These are phyloP conservation scores for Apantesis nais DNA, from an alignment of 2,888 invertebrate species.

Conservation along the genomic window DNA sequence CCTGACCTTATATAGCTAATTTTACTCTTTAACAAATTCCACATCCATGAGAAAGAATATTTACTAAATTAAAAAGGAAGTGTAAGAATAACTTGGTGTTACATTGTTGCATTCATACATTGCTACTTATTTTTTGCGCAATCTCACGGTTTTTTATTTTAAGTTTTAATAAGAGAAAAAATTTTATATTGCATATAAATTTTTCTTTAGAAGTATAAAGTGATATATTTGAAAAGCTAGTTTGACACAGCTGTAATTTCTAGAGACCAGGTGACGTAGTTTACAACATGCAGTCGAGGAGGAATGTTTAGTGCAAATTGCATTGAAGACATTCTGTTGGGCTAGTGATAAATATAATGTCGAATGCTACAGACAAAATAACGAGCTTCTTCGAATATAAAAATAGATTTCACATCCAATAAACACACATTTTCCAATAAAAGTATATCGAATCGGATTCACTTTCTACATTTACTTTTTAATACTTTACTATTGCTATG, in stretches of 20 bases:
- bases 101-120: neutral
- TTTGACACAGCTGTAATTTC: constrained; percentile 43
- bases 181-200: neutral
- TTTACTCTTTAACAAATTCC: neutral
- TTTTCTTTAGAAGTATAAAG: neutral
- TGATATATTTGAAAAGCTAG: constrained; percentile 39
- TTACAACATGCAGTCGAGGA: constrained; percentile 63
- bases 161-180: neutral
- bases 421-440: constrained; percentile 29
- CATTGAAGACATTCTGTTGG: constrained; percentile 59
- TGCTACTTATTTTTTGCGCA: neutral
- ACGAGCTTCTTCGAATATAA: constrained; percentile 34
- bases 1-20: neutral
- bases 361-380: constrained; percentile 43
- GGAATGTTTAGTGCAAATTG: constrained; percentile 66
- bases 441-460: constrained; percentile 1
- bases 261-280: constrained; percentile 55
- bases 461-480: too few relatives aligned
- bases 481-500: too few relatives aligned
- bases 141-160: neutral
- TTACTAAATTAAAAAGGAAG: neutral
- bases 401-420: constrained; percentile 44
- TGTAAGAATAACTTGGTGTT: neutral
- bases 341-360: constrained; percentile 60
- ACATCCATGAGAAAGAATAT: neutral